Conservation (phyloP, 1,140 invertebrate genomes). For the Diabrotica virgifera region DNA sequence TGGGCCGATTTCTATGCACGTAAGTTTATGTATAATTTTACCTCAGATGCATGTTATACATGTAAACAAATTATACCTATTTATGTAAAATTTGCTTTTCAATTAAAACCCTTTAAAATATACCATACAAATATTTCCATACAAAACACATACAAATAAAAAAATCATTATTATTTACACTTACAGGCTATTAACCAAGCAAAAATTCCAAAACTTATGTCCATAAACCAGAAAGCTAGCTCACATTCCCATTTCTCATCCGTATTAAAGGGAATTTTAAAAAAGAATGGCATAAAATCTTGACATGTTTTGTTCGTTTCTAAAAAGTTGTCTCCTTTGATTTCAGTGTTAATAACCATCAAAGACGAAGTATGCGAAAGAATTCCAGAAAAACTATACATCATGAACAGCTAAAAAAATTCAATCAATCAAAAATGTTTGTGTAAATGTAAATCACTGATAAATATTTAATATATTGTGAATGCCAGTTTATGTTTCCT, state of each 20-base stretch:
- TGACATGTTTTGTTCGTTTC: conserved; percentile 9
- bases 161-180: background rate
- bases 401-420: conserved; percentile 11
- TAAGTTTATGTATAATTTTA: too few relatives aligned
- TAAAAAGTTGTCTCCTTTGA: background rate
- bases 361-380: conserved; percentile 8
- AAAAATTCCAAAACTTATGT: conserved; percentile 8
- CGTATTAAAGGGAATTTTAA: conserved; percentile 10
- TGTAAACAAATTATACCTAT: too few relatives aligned
- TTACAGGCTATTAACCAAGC: conserved; percentile 14
- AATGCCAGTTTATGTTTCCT: too few relatives aligned
- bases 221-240: conserved; percentile 13
- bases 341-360: conserved; percentile 6
- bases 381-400: conserved; percentile 14
- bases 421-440: background rate
- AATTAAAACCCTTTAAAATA: too few relatives aligned
- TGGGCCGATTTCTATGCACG: too few relatives aligned
- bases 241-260: conserved; percentile 6
- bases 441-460: too few relatives aligned
- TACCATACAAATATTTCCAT: too few relatives aligned
- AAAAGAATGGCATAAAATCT: conserved; percentile 13
- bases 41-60: too few relatives aligned
- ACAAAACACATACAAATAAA: too few relatives aligned
- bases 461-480: too few relatives aligned
- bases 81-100: too few relatives aligned